Conservation (phyloP, 2,797 vertebrate genomes). For the Darevskia mixta region DNA sequence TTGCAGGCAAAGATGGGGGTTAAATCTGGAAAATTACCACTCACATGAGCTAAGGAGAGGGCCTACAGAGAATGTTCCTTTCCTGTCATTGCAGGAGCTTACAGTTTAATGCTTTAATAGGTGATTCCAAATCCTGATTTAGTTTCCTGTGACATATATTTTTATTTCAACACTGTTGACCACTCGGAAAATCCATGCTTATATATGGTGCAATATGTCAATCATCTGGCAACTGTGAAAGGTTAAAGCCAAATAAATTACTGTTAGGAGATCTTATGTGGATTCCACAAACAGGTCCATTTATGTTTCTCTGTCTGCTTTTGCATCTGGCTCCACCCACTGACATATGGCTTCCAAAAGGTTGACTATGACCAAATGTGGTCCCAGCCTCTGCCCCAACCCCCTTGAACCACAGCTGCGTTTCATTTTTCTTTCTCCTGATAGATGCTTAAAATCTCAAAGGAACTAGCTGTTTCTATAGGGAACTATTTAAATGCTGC, state of each 20-base stretch:
- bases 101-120: too few species aligned
- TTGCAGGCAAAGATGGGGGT: too few species aligned
- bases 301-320: too few species aligned
- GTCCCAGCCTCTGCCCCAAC: too few species aligned
- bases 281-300: background rate
- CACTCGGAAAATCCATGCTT: background rate
- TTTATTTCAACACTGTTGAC: background rate
- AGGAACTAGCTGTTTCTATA: background rate
- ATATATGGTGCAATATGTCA: background rate
- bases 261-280: background rate
- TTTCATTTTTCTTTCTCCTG: background rate
- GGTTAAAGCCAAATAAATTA: background rate
- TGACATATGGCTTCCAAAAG: too few species aligned
- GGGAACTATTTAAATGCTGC: constrained; percentile 4
- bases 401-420: background rate
- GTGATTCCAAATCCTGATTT: too few species aligned
- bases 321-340: too few species aligned
- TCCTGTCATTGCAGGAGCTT: too few species aligned
- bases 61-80: too few species aligned
- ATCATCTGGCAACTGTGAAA: background rate
- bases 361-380: too few species aligned
- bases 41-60: too few species aligned
- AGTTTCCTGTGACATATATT: background rate
- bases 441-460: background rate
- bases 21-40: too few species aligned